These are phyloP conservation scores for Prorops nasuta DNA, from an alignment of 1,140 invertebrate species.

Conservation along the genomic window DNA sequence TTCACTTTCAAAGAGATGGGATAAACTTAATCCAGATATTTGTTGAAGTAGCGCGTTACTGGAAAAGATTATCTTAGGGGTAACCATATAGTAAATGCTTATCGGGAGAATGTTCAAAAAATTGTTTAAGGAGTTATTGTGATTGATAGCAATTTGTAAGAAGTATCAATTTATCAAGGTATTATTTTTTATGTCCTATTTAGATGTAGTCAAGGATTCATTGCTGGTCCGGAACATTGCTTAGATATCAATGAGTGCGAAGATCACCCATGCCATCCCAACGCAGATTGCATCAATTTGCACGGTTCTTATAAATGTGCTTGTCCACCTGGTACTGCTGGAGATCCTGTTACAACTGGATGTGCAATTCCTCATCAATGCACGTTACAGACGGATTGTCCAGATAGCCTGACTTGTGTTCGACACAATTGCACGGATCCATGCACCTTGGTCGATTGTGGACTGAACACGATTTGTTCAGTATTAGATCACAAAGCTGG, in stretches of 20 bases:
- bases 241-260: conserved; percentile 78
- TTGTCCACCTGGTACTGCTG: conserved; percentile 74
- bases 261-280: conserved; percentile 75
- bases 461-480: conserved; percentile 70
- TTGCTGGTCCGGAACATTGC: conserved; percentile 68
- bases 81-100: no score
- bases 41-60: no score
- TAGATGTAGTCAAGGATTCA: conserved; percentile 71
- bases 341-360: conserved; percentile 74
- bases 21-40: no score
- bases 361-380: conserved; percentile 75
- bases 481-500: conserved; percentile 68
- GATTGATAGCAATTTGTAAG: background rate
- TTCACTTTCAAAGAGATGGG: no score
- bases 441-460: conserved; percentile 68
- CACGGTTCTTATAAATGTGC: conserved; percentile 77
- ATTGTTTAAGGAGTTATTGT: no score
- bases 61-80: no score
- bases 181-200: conserved; percentile 3
- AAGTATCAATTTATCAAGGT: conserved; percentile 1
- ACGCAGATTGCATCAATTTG: conserved; percentile 75
- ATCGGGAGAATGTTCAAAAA: no score
- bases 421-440: conserved; percentile 75
- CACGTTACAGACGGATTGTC: conserved; percentile 66
- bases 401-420: conserved; percentile 70